These are phyloP conservation scores for Cynopterus brachyotis DNA, from an alignment of 2,113 vertebrate genomes.

Conservation along the genomic window DNA sequence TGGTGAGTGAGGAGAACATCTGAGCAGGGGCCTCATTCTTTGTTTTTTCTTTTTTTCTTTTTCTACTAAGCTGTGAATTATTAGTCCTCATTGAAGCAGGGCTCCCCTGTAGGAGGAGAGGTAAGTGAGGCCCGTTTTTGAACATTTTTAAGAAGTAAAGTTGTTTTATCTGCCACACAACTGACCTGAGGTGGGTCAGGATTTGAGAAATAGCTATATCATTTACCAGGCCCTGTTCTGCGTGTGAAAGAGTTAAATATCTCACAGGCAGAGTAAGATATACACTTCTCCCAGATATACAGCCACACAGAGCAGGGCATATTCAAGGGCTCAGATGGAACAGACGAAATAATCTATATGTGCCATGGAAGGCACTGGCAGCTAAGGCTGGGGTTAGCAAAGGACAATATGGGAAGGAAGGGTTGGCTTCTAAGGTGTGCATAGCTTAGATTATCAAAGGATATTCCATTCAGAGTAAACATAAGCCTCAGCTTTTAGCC, in stretches of 20 bases:
- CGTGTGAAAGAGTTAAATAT: background rate
- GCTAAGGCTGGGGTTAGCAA: background rate
- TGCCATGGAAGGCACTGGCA: fast-evolving
- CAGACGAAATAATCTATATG: background rate
- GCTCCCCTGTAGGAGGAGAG: background rate
- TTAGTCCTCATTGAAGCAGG: background rate
- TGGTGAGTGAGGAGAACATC: background rate
- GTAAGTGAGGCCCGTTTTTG: background rate
- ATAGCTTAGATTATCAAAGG: background rate
- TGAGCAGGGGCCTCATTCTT: background rate
- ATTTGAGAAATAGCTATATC: background rate
- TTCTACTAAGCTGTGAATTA: background rate
- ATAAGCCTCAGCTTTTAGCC: background rate
- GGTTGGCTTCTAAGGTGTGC: background rate
- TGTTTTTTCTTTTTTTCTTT: background rate
- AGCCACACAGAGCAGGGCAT: background rate
- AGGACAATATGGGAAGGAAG: background rate
- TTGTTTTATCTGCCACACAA: background rate
- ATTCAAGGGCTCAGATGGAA: background rate
- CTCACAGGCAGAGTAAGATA: background rate
- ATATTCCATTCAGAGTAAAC: background rate
- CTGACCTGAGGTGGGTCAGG: background rate
- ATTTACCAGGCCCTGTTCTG: background rate
- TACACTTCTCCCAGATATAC: fast-evolving
- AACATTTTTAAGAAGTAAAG: background rate